Percentiles rank a stretch among this genome's conserved stretches.
Conservation (phyloP, 2,113 vertebrate genomes). For the Chaetodon auriga region DNA sequence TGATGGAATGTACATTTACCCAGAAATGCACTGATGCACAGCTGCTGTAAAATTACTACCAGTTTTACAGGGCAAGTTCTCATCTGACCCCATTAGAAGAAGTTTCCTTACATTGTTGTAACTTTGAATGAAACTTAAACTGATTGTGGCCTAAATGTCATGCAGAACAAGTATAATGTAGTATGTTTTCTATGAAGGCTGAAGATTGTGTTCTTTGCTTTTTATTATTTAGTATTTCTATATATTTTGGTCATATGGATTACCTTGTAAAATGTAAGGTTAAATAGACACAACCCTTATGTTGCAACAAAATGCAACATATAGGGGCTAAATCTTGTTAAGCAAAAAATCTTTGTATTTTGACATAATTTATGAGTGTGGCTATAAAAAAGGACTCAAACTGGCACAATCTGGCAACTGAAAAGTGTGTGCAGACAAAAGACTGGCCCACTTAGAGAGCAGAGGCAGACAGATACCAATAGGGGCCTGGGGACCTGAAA, state of each 20-base stretch:
- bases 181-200: background rate
- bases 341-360: conserved; percentile 34
- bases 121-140: background rate
- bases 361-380: conserved; percentile 34
- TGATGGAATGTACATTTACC: conserved; percentile 20
- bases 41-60: conserved; percentile 2
- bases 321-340: background rate
- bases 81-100: background rate
- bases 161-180: background rate
- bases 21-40: conserved; percentile 19
- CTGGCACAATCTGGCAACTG: conserved; percentile 48
- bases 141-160: background rate
- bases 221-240: background rate
- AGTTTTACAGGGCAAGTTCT: background rate
- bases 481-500: conserved; percentile 73
- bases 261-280: background rate
- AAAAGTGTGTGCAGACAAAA: conserved; percentile 66
- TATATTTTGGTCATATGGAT: background rate
- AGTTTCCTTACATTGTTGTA: background rate
- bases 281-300: background rate
- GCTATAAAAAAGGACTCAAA: conserved; percentile 41
- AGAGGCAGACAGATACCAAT: conserved; percentile 77
- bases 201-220: background rate
- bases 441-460: conserved; percentile 64
- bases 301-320: background rate